These are phyloP conservation scores for Tetramorium simillimum DNA, from an alignment of 1,140 invertebrate genomes.

Conservation along the genomic window DNA sequence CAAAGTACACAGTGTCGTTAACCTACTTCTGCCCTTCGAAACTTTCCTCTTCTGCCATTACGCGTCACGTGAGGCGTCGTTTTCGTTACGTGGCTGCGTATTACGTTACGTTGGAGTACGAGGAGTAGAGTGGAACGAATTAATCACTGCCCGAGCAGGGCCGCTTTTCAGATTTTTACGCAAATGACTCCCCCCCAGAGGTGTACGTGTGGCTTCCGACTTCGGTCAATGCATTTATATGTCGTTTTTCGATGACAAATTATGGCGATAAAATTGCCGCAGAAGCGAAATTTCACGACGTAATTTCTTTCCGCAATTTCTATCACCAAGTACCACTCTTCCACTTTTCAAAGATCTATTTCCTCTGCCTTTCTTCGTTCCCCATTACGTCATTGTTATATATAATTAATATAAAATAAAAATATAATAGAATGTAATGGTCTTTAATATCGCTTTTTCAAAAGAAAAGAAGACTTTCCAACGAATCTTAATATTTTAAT, in stretches of 20 bases:
- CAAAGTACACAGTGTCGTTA: constrained; percentile 27
- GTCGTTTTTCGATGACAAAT: constrained; percentile 58
- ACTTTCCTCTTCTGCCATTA: constrained; percentile 53
- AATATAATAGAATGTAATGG: neutral
- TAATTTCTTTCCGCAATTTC: constrained; percentile 28
- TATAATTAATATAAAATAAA: neutral
- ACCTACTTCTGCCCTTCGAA: constrained; percentile 39
- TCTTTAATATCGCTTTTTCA: neutral
- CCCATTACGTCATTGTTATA: neutral
- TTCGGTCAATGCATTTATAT: constrained; percentile 44
- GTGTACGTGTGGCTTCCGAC: neutral
- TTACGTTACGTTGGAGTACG: constrained; percentile 27
- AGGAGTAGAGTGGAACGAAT: constrained; percentile 26
- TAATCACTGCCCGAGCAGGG: constrained; percentile 34
- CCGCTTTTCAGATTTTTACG: constrained; percentile 52
- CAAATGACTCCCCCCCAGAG: constrained; percentile 22
- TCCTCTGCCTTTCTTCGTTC: no score
- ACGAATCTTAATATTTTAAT: neutral
- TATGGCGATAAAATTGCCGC: constrained; percentile 17
- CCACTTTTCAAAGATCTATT: constrained; percentile 16
- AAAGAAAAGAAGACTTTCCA: neutral
- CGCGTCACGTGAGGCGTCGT: constrained; percentile 60
- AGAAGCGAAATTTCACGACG: constrained; percentile 29
- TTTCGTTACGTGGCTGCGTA: constrained; percentile 50
- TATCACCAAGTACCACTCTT: neutral